Base-by-base conservation (phyloP, 2,113 vertebrate species). In the Spea multiplicata region DNA sequence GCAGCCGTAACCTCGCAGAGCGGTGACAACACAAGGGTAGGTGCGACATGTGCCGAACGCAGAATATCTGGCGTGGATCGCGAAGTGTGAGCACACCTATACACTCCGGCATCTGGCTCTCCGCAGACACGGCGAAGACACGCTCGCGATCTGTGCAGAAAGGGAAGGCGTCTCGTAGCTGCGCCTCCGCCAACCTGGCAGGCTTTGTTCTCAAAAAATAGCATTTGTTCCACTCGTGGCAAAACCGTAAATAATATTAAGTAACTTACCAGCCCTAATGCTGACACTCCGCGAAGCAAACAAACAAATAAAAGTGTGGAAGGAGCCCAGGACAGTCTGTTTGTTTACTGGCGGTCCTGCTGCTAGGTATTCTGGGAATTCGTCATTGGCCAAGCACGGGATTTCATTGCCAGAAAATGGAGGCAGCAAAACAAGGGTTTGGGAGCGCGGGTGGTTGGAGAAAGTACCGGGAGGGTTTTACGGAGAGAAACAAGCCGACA, bases 191-290 rank as follows among this genome's bases (percentile, higher is more conserved):
- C 77, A 66, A 66, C 59, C 77, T 73, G 77, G 77, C 77, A 80
- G 50, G 49, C 61, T 73, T 49, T 55, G 49, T 72, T 73, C 76
- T 66, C 76, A 55, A 64, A 72, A n/a, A 44, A 53, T 73, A 71
- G 49, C 76, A 78, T 71, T 78, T 72, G 76, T 72, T 66, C 49
- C 68, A 12, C 71, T 62, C 66, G 48, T 30, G 71, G 69, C 44
- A 66, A 73, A 72, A 67, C 46, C 49, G 52, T 66, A 80, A 73
- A 80, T 73, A 73, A 66, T 73, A 73, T 67, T 73, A 65, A 52
- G 6, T 8, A 44, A 65, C 46, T 47, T 76, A 17, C 8, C 55
- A 44, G 6, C 13, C 64, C 55, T 6, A 45, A 62, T 10, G 12
- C 16, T 53, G 62, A 59, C 66, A 14, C 71, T 17, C 45, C 44